Percentiles rank a stretch among this genome's conserved stretches.
phyloP scores from a whole-genome alignment of 2,888 invertebrate species.

The Perizoma affinitatum region DNA sequence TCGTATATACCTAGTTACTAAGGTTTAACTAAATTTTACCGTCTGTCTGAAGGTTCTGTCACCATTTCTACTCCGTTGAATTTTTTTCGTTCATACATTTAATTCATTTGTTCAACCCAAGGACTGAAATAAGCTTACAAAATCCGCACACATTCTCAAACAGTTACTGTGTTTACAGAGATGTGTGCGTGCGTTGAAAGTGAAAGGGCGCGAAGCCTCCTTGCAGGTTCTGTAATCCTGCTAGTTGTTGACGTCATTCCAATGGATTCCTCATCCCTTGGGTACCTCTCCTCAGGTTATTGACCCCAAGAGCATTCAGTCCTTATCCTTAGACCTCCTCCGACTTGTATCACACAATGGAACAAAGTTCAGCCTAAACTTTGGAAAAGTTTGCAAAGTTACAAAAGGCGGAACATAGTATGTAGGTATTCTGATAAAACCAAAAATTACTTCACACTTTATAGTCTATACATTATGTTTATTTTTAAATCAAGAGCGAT shows the following conservation, averaged over 20 bases:
- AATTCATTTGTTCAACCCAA: slow-evolving; percentile 1
- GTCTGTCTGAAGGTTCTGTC: too few species aligned
- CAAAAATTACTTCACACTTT: too few species aligned
- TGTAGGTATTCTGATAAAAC: too few species aligned
- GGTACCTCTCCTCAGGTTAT: slow-evolving; percentile 67
- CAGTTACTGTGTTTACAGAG: slow-evolving; percentile 6
- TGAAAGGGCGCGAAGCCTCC: slow-evolving; percentile 60
- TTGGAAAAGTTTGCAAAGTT: not conserved
- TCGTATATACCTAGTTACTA: too few species aligned
- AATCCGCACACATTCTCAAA: slow-evolving; percentile 10
- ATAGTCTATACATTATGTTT: too few species aligned
- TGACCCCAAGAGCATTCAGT: slow-evolving; percentile 50
- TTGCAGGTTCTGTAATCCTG: slow-evolving; percentile 70
- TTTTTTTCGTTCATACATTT: not conserved
- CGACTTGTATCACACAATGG: too few species aligned
- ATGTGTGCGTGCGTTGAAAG: slow-evolving; percentile 45
- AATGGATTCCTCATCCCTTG: slow-evolving; percentile 79
- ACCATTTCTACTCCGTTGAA: too few species aligned
- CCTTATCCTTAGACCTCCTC: not conserved
- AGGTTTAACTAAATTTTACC: too few species aligned
- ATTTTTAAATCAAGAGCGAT: not conserved
- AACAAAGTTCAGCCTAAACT: too few species aligned
- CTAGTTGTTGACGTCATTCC: slow-evolving; percentile 85
- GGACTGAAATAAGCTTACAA: slow-evolving; percentile 23
- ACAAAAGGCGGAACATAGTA: not conserved